Evolutionary conservation across 2,113 vertebrate genomes (phyloP), one percentile per base, ranked within the genome.

Genomic region (Progne subis): DNA sequence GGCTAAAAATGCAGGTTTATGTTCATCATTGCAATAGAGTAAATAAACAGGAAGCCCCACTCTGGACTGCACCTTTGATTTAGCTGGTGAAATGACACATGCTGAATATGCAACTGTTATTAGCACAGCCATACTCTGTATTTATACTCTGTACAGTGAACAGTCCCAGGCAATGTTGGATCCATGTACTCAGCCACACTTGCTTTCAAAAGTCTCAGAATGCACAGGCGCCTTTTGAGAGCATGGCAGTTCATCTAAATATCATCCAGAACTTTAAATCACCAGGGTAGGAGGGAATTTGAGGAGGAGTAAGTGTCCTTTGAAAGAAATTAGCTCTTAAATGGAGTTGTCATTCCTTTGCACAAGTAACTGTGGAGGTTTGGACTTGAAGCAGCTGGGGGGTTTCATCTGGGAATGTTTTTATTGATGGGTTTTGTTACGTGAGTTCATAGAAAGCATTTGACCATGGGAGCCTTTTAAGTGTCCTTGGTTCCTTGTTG

Each of bases 291-390:
- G 88, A 92, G 82, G 71, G 81, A 31, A 59, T 49, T 47, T 0
- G 3, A 76, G 71, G 63, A 41, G 69, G 49, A 93, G 25, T 75
- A 95, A 97, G 96, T 97, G 95, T 88, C 96, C 97, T 97, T 97
- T 75, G 60, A 50, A 92, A 91, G 23, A 81, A 70, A 81, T 64
- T 11, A 70, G 74, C 81, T 86, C 90, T 92, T 44, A 37, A 65
- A 46, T 57, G 69, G 68, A 44, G 79, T 93, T 92, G 44, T 90
- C 82, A 63, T 92, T 93, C 92, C 70, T 97, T 94, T 97, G 97
- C 97, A 98, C 97, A 91, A 60, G 71, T 18, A 63, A 31, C 74
- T 16, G 28, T 28, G 88, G 82, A 93, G 85, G 46, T 11, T 79
- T 86, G 88, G 82, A 91, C 91, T 95, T 71, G 80, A 32, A 91